These are phyloP conservation scores for Archivesica marissinica DNA, from an alignment of 1,140 invertebrate genomes.

Conservation along the genomic window DNA sequence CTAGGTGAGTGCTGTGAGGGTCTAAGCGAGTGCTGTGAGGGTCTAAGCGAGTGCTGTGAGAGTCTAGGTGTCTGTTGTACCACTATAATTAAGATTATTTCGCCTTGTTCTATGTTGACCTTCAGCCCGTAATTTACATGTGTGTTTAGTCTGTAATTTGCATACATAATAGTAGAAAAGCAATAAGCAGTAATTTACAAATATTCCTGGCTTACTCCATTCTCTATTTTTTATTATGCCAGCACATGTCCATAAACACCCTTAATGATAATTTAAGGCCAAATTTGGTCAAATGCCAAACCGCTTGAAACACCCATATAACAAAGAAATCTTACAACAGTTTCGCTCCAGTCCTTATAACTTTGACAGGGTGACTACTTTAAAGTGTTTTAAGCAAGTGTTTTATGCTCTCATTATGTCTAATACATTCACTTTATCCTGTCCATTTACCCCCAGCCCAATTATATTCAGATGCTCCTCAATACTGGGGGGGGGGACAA, in stretches of 20 bases:
- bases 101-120: too few relatives aligned
- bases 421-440: neutral
- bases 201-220: neutral
- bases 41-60: too few relatives aligned
- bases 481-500: too few relatives aligned
- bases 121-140: too few relatives aligned
- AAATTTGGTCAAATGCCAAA: neutral
- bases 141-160: neutral
- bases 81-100: too few relatives aligned
- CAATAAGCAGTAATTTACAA: constrained; percentile 2
- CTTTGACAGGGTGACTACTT: neutral
- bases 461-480: too few relatives aligned
- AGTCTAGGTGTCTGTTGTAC: too few relatives aligned
- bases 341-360: neutral
- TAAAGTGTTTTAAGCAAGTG: constrained; percentile 5
- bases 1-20: too few relatives aligned
- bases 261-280: neutral
- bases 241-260: neutral
- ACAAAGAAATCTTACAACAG: neutral
- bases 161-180: neutral
- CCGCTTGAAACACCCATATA: neutral
- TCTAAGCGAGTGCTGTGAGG: too few relatives aligned
- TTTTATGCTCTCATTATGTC: constrained; percentile 13
- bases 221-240: neutral
- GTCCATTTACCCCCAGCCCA: neutral